Evolutionary conservation across 2,888 invertebrate species (phyloP).

Genomic region (Brassicogethes aeneus): DNA sequence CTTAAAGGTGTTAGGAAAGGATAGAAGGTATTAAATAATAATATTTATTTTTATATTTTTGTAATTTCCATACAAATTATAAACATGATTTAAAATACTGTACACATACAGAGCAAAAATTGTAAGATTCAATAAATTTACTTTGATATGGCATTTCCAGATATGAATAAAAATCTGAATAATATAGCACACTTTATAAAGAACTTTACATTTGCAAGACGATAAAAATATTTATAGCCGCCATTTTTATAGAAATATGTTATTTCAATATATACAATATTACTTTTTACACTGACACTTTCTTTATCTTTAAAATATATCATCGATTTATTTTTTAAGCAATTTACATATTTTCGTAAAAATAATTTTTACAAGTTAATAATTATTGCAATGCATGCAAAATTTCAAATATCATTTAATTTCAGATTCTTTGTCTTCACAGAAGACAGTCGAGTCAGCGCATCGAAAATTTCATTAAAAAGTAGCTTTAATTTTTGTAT

Average conservation of each 20-base stretch:
- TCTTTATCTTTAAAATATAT: conserved; percentile 28
- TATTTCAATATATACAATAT: conserved; percentile 33
- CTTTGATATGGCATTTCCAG: conserved; percentile 42
- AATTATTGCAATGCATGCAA: background rate
- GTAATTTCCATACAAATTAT: conserved; percentile 77
- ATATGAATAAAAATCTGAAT: conserved; percentile 39
- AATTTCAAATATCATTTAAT: background rate
- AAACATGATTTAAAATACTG: conserved; percentile 75
- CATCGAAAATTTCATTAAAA: conserved; percentile 17
- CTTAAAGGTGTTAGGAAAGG: no score
- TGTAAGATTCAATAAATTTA: conserved; percentile 35
- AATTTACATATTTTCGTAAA: conserved; percentile 2
- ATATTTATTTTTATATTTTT: no score
- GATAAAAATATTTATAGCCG: conserved; percentile 38
- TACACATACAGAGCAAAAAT: conserved; percentile 50
- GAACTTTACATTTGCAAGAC: conserved; percentile 30
- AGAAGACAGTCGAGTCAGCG: conserved; percentile 33
- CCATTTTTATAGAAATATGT: conserved; percentile 36
- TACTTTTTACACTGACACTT: conserved; percentile 36
- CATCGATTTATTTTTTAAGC: conserved; percentile 18
- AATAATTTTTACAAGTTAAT: background rate
- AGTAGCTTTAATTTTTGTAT: conserved; percentile 12
- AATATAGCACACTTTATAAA: conserved; percentile 35
- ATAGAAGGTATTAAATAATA: no score
- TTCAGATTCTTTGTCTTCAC: conserved; percentile 23